Base-by-base conservation (phyloP, 2,113 vertebrate species). In the Phasianus colchicus region DNA sequence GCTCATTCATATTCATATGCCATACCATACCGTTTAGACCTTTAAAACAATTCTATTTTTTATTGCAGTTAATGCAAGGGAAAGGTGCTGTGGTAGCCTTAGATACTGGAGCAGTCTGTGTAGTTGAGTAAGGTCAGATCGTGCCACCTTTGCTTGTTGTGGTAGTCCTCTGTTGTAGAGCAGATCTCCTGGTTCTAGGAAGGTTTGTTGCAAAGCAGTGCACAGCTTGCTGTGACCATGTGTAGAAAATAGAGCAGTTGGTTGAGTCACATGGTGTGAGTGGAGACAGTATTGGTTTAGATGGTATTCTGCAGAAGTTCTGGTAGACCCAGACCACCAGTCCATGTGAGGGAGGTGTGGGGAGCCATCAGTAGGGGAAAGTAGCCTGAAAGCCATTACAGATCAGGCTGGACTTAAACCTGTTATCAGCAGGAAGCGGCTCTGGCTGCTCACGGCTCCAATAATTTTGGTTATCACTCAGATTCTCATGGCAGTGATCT, bases 1-100 rank as follows among this genome's bases (percentile, higher is more conserved):
- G 74, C 79, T 93, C 83, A 90, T 96, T 96, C 88, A 76, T 92
- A 92, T 92, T 92, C 92, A 88, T 89, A 61, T 70, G 65, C 83
- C 75, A 86, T 64, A 16, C 66, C 81, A 64, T 88, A 90, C 74
- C 58, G n/a, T 92, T 91, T 70, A 95, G 89, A 83, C 91, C 70
- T 90, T 87, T 88, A 76, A 88, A 94, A 96, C 82, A 89, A 74
- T 83, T 91, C 34, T 65, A 9, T 66, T 60, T 69, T 89, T 87
- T 45, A 60, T 38, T 81, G 86, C 61, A 32, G 34, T 91, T 77
- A 86, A 32, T 27, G 36, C 43, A 79, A 30, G 27, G 72, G 70
- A 38, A 86, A 78, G 72, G 54, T 87, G 75, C 74, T 75, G 48
- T 83, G 73, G 48, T 81, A 75, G 52, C 83, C 72, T 91, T 74